A percentile compares a stretch with the other conserved stretches of the same genome.
These are phyloP conservation scores for Spheniscus mendiculus DNA, from an alignment of 2,113 vertebrate genomes.

Conservation along the genomic window DNA sequence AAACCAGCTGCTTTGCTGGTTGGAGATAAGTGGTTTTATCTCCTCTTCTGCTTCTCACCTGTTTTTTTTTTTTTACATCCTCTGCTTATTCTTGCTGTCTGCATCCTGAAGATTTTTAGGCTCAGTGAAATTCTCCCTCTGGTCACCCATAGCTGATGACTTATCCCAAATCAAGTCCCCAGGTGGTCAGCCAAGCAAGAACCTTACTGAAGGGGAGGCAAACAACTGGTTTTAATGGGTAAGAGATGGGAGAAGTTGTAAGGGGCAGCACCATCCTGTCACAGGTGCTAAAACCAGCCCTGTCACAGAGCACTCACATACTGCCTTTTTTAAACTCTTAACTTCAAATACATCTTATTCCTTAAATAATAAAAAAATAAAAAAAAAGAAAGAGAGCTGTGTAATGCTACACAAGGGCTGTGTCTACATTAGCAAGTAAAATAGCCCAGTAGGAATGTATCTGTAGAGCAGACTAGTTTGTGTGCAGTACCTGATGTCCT, in stretches of 20 bases:
- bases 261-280: neutral
- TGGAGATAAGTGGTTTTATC: neutral
- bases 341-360: neutral
- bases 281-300: neutral
- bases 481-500: neutral
- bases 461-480: neutral
- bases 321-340: neutral
- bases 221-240: neutral
- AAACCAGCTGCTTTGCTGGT: neutral
- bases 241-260: neutral
- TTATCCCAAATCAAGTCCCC: neutral
- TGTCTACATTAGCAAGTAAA: neutral
- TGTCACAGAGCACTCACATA: neutral
- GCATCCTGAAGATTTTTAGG: neutral
- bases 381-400: neutral
- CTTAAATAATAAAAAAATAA: neutral
- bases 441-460: neutral
- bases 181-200: neutral
- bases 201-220: neutral
- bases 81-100: neutral
- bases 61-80: neutral
- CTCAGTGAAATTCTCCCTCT: neutral
- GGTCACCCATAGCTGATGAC: neutral
- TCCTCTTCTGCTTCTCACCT: neutral
- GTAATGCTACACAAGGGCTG: neutral